Evolutionary conservation across 2,888 invertebrate genomes (phyloP).

Genomic region (Tanytarsus gracilentus): DNA sequence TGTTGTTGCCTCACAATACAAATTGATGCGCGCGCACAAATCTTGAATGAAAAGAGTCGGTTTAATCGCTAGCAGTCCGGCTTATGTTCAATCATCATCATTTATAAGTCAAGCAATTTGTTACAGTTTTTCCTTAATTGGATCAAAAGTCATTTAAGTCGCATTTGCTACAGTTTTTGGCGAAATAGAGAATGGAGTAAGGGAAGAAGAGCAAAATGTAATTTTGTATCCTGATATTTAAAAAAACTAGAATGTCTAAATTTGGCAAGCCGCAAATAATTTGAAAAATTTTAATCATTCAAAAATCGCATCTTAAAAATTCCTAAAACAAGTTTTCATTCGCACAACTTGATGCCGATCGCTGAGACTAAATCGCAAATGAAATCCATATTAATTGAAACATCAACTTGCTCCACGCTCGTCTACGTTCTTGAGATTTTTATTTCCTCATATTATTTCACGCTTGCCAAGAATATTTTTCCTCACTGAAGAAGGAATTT

Average conservation of each 20-base stretch:
- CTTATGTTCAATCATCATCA: no score
- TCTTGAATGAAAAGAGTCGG: no score
- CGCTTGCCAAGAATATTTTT: conserved; percentile 7
- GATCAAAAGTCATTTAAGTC: no score
- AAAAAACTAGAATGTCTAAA: background rate
- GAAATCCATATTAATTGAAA: conserved; percentile 10
- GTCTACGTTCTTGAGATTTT: background rate
- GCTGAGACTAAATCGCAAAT: conserved; percentile 6
- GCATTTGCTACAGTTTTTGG: no score
- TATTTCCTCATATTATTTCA: conserved; percentile 12
- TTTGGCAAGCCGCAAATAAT: no score
- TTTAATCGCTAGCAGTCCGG: no score
- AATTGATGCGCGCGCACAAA: conserved; percentile 5
- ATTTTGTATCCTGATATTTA: no score
- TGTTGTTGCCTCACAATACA: no score
- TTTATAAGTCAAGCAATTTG: no score
- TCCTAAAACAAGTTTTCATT: background rate
- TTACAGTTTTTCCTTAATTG: no score
- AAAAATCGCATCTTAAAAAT: background rate
- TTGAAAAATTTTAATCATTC: background rate
- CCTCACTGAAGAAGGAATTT: background rate
- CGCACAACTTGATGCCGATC: conserved; percentile 7
- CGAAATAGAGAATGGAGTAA: no score
- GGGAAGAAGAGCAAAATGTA: no score
- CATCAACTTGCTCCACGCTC: background rate